Evolutionary conservation across 2,888 invertebrate species (phyloP), one percentile per base, ranked within the genome.

Genomic region (Drosophila fungiperda): DNA sequence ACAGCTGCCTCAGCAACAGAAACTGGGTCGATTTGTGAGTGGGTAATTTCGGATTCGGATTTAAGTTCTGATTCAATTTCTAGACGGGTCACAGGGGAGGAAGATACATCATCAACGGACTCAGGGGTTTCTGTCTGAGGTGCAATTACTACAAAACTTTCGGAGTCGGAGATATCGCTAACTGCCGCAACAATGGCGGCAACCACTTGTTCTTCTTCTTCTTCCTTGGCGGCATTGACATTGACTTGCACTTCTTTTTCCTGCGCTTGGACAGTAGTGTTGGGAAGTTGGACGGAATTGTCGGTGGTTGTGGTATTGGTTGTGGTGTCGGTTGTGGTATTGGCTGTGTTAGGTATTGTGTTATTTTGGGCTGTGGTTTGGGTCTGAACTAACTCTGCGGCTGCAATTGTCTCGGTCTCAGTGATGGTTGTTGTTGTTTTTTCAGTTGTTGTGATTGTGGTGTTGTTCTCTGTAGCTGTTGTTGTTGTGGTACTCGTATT

Each of bases 331-430:
- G 29, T 81, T 62, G 65, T 69, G 54, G 50, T 73, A 36, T 33
- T 78, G 60, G 60, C 66, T 48, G 57, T 68, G 68, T 77, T 76
- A 71, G 73, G 66, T 74, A 62, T 54, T 76, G 76, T 86, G 71
- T 75, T 84, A 69, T 82, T 80, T 75, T 67, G 80, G 82, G 68
- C 58, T 52, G 50, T 69, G 64, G 76, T 74, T 87, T 77, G 90
- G 89, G 80, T 87, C 87, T 82, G 89, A 82, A 89, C 87, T 90
- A 87, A 89, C 89, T 87, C 87, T 90, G 87, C 78, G 82, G 80
- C 87, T 82, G 84, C 82, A 85, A 87, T 69, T 42, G 83, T 81
- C 73, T 78, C 78, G 76, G 83, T 86, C 83, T 72, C 79, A 73
- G 73, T 84, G 82, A 76, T 80, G 77, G 75, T 26, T 67, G 57